phyloP scores from a whole-genome alignment of 2,113 vertebrate species.

The Pygoscelis adeliae region DNA sequence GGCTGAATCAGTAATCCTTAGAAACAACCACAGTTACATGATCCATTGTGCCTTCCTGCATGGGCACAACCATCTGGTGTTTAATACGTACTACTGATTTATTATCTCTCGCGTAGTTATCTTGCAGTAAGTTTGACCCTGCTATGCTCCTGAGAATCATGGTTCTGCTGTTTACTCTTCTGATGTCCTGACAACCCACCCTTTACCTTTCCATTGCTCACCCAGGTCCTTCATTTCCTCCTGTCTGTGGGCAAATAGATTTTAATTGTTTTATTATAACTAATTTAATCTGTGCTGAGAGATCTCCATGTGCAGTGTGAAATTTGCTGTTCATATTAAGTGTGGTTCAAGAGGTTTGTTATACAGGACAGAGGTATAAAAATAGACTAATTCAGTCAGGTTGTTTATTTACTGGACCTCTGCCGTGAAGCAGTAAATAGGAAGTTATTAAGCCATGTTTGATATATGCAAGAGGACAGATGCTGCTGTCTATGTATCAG shows the following conservation, averaged over 20 bases:
- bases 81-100: slow-evolving; percentile 53
- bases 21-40: slow-evolving; percentile 39
- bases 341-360: slow-evolving; percentile 77
- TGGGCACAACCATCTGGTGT: slow-evolving; percentile 73
- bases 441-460: slow-evolving; percentile 65
- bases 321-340: slow-evolving; percentile 67
- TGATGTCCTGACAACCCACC: slow-evolving; percentile 48
- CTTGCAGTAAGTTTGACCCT: slow-evolving; percentile 58
- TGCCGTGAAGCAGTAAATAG: slow-evolving; percentile 1
- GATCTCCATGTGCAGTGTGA: not conserved
- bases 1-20: slow-evolving; percentile 45
- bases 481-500: slow-evolving; percentile 64
- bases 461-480: slow-evolving; percentile 78
- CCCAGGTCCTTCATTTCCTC: slow-evolving; percentile 63
- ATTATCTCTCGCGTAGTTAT: slow-evolving; percentile 45
- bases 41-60: slow-evolving; percentile 39
- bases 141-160: slow-evolving; percentile 45
- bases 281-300: slow-evolving; percentile 63
- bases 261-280: slow-evolving; percentile 77
- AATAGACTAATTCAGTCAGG: not conserved
- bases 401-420: slow-evolving; percentile 11
- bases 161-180: slow-evolving; percentile 62
- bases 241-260: slow-evolving; percentile 64
- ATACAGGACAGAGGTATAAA: slow-evolving; percentile 47
- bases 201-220: slow-evolving; percentile 45